These are phyloP conservation scores for Rhorus exstirpatorius DNA, from an alignment of 2,888 invertebrate species.

Conservation along the genomic window DNA sequence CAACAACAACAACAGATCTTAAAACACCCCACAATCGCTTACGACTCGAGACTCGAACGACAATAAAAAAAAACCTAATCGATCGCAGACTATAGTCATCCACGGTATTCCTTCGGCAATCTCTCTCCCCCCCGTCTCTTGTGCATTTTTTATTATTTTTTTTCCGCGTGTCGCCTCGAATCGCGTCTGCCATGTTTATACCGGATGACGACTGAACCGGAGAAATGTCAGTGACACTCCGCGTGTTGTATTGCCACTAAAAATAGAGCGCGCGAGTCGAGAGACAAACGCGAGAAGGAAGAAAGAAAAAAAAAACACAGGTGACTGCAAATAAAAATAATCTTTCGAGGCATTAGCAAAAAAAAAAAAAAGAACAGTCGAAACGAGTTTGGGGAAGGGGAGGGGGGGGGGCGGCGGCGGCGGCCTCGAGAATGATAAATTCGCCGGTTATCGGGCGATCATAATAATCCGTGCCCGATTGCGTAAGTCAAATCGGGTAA, in stretches of 20 bases:
- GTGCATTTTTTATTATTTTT: constrained; percentile 4
- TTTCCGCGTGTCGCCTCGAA: constrained; percentile 19
- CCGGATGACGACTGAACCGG: constrained; percentile 29
- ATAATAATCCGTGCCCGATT: background rate
- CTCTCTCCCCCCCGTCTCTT: background rate
- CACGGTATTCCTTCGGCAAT: background rate
- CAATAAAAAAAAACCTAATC: constrained; percentile 20
- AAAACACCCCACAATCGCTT: background rate
- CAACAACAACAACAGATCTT: background rate
- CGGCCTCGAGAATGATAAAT: constrained; percentile 10
- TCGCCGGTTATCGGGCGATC: constrained; percentile 30
- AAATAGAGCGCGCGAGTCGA: constrained; percentile 10
- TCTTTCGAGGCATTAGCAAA: background rate
- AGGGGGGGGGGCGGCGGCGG: too few species aligned
- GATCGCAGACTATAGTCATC: constrained; percentile 25
- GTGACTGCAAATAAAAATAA: background rate
- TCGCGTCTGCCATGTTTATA: constrained; percentile 47
- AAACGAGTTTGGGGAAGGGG: too few species aligned
- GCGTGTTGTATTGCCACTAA: constrained; percentile 32
- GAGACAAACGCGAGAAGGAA: background rate
- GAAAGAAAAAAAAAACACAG: background rate
- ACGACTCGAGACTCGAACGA: background rate
- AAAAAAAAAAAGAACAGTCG: constrained; percentile 6
- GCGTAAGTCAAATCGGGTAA: constrained; percentile 5
- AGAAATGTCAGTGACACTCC: constrained; percentile 60